Evolutionary conservation across 2,888 invertebrate species (phyloP), one percentile per base, ranked within the genome.

Genomic region (Plagiodera versicolora): DNA sequence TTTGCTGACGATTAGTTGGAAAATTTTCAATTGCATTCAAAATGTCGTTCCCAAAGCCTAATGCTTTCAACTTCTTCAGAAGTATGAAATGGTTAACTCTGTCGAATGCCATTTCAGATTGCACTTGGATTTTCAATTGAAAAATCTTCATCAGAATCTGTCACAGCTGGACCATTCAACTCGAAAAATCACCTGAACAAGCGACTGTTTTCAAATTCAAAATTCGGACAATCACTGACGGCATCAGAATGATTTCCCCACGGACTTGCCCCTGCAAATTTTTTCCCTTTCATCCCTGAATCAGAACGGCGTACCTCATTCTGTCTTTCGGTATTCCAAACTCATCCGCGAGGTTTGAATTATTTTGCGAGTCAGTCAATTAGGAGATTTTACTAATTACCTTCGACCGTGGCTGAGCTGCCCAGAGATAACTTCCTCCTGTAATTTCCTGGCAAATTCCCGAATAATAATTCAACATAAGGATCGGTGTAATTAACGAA

Each of bases 381-480:
- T 65, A 65, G 60, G 58, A 60, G 58, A 58, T 62, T 60, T 56
- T 47, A 49, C 57, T 65, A 65, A 65, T 65, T 60, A 62, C 55
- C 58, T 56, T 14, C 47, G 56, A 60, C 53, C 58, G 53, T 56
- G 58, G 56, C 11, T 4, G 62, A 65, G 60, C 56, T 65, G 65
- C 62, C 57, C 54, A 64, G 62, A 62, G 65, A 58, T 60, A 56
- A 62, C 58, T 60, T 65, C 58, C 60, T 53, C 60, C 5, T 30
- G 59, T 51, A 62, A 62, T 62, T 58, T 55, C 60, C 53, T 50
- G 35, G 58, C 56, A 50, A 60, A 62, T 58, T 49, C 56, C 47
- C 39, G 35, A 56, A 52, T 60, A 58, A 62, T 65, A 65, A 62
- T 58, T 62, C 58, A 58, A 56, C 58, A 60, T 62, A 48, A 51